Evolutionary conservation across 2,888 invertebrate genomes (phyloP), one percentile per base, ranked within the genome.

Genomic region (Exephanes ischioxanthus): DNA sequence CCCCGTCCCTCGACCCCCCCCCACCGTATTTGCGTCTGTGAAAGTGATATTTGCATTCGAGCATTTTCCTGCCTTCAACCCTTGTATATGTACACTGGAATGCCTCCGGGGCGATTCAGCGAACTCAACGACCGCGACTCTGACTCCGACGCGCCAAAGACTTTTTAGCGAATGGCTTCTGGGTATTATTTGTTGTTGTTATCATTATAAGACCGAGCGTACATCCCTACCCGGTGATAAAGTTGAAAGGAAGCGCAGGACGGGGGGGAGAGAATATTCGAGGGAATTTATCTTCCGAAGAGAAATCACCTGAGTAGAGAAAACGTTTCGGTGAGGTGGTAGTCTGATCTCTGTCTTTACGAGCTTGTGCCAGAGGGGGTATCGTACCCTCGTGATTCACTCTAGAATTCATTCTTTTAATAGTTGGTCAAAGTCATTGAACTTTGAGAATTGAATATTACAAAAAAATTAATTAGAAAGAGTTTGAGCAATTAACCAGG

Each of bases 71-170:
- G 16, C 37, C 67, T 33, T 58, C 53, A 19, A 66, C 61, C 63
- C 63, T 76, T 33, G 19, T 41, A 19, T 14, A 66, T 6, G 71
- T n/a, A 48, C 63, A 61, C 37, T 16, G 63, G 72, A 73, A 72
- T 67, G 58, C 30, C 33, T 30, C 48, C 26, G 76, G 55, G 76
- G 55, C 78, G 48, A 84, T 80, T 83, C 73, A 70, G 37, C 77
- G 53, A 58, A 81, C 73, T 83, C 84, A 85, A 84, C 84, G 83
- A 83, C 83, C 81, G 79, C 70, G 66, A 84, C 82, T 71, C 63
- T 33, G 16, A 63, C 63, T 33, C 78, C 70, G 33, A 48, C 41
- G 82, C 58, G 48, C 30, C 83, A 80, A 77, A 73, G 78, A 86
- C 83, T 80, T 84, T 84, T 76, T 72, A 75, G 67, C 66, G 66